A percentile compares a stretch with the other conserved stretches of the same genome.
Conservation (phyloP, 2,888 invertebrate species). For the Anodontia alba region DNA sequence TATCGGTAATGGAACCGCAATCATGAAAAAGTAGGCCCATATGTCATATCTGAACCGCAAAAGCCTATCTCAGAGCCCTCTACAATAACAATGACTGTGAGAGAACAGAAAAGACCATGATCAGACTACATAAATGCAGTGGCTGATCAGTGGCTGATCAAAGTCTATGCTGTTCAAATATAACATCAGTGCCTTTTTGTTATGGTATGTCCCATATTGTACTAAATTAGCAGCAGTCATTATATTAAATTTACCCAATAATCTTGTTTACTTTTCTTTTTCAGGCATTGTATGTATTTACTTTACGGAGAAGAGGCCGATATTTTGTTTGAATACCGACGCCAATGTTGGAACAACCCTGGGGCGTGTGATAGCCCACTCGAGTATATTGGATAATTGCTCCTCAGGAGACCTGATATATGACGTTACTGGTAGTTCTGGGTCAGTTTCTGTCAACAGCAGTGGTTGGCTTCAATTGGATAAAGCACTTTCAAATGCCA, state of each 20-base stretch:
- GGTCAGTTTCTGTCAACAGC: slow-evolving; percentile 23
- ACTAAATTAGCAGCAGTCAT: too few relatives aligned
- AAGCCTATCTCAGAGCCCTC: too few relatives aligned
- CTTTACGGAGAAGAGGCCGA: slow-evolving; percentile 46
- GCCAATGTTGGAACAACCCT: slow-evolving; percentile 36
- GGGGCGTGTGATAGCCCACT: slow-evolving; percentile 54
- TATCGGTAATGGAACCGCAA: too few relatives aligned
- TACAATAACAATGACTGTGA: too few relatives aligned
- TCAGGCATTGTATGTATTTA: slow-evolving; percentile 44
- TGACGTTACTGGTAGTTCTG: slow-evolving; percentile 25
- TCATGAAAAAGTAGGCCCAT: too few relatives aligned
- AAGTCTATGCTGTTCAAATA: too few relatives aligned
- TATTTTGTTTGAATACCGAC: slow-evolving; percentile 42
- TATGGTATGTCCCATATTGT: too few relatives aligned
- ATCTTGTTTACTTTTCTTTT: slow-evolving; percentile 33
- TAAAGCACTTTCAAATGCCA: not conserved
- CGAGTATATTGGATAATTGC: slow-evolving; percentile 34
- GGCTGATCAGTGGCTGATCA: too few relatives aligned
- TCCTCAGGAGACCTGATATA: slow-evolving; percentile 18
- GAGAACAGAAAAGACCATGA: too few relatives aligned
- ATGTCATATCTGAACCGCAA: too few relatives aligned
- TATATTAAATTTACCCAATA: not conserved
- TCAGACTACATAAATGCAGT: too few relatives aligned
- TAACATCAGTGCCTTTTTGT: not conserved
- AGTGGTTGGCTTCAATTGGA: slow-evolving; percentile 31